Base-by-base conservation (phyloP, 2,888 invertebrate genomes). In the Xanthia icteritia region DNA sequence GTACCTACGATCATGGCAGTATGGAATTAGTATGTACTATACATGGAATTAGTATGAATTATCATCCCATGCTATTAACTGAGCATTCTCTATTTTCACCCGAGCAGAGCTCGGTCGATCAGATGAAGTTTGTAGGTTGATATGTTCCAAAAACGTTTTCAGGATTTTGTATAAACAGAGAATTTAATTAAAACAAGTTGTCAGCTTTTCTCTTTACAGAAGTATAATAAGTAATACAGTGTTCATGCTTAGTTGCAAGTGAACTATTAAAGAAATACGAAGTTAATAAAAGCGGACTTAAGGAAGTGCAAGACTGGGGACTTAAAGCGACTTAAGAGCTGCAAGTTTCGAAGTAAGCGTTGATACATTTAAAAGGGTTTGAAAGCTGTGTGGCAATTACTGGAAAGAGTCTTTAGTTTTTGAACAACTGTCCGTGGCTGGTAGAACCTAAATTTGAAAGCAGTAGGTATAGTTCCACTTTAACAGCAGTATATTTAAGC, bases 231-330 rank as follows among this genome's bases (percentile, higher is more conserved):
- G 2, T 61, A 27, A 42, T n/a, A 48, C 45, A 79, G 27, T 27
- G 39, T 65, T 70, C 8, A 64, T 42, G n/a, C 48, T 67, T 65
- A 11, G 39, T 13, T 60, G 6, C 23, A 51, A 75, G 51, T 51
- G 51, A 39, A 66, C 54, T 68, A 60, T 31, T 39, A 69, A 58
- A 69, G 54, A 61, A 60, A 70, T 77, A 83, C 36, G 9, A 15
- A 39, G 42, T 64, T 73, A 84, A 73, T 68, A 72, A 80, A 81
- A 79, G 56, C 45, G 36, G 42, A 45, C n/a, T 36, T 66, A 51
- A 27, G 36, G 9, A 71, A 78, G 54, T 60, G 23, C n/a, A 54
- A 6, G 15, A 31, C 58, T 67, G 5, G 6, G n/a, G 15, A 78
- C 45, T 68, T 72, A 17, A 69, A 31, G 23, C 54, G 39, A 60